phyloP scores from a whole-genome alignment of 1,140 invertebrate genomes.

The Agrilus planipennis region DNA sequence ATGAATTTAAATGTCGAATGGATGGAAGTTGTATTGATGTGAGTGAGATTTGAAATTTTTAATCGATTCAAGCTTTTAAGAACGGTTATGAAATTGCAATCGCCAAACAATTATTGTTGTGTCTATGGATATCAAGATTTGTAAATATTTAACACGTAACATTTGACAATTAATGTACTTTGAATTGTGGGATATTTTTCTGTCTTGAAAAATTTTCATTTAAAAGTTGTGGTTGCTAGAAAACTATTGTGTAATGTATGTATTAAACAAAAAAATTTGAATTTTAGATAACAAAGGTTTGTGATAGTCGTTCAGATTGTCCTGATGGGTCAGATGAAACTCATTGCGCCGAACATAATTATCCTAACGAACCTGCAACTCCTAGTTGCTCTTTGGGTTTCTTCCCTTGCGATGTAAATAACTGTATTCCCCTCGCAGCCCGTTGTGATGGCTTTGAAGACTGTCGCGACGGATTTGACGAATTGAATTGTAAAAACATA shows the following conservation, averaged over 20 bases:
- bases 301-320: slow-evolving; percentile 60
- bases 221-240: too few relatives aligned
- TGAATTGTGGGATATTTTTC: too few relatives aligned
- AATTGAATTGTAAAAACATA: slow-evolving; percentile 45
- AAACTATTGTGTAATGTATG: too few relatives aligned
- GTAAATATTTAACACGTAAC: too few relatives aligned
- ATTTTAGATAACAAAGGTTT: slow-evolving; percentile 38
- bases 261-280: too few relatives aligned
- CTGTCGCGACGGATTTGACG: slow-evolving; percentile 63
- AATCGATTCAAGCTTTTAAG: too few relatives aligned
- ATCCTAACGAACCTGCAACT: slow-evolving; percentile 28
- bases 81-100: too few relatives aligned
- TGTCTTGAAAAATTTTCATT: too few relatives aligned
- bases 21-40: slow-evolving; percentile 59
- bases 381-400: slow-evolving; percentile 41
- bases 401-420: slow-evolving; percentile 49
- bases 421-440: slow-evolving; percentile 43
- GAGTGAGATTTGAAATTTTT: slow-evolving; percentile 1
- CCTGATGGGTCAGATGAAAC: slow-evolving; percentile 61
- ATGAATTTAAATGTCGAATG: slow-evolving; percentile 56
- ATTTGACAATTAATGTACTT: too few relatives aligned
- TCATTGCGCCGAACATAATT: slow-evolving; percentile 34
- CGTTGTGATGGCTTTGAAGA: slow-evolving; percentile 55
- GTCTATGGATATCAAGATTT: too few relatives aligned
- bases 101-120: too few relatives aligned